A percentile compares a stretch with the other conserved stretches of the same genome.
phyloP scores from a whole-genome alignment of 1,140 invertebrate genomes.

The Philopotamus ludificatus region DNA sequence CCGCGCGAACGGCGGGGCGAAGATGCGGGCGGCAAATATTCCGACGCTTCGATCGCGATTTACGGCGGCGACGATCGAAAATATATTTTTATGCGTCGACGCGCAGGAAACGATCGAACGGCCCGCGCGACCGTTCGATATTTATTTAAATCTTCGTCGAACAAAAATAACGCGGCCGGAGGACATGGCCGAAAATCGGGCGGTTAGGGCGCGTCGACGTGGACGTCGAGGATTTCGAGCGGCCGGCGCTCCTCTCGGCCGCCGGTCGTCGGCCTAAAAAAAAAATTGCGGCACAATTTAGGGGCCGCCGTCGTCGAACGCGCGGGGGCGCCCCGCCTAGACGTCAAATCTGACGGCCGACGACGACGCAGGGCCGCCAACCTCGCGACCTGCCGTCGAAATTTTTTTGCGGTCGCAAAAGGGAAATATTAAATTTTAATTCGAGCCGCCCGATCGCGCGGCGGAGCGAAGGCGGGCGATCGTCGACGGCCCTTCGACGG shows the following conservation, averaged over 20 bases:
- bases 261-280: background rate
- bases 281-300: background rate
- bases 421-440: too few relatives aligned
- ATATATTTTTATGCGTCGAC: background rate
- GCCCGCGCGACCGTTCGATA: background rate
- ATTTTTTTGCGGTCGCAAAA: too few relatives aligned
- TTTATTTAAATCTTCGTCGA: background rate
- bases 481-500: too few relatives aligned
- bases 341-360: background rate
- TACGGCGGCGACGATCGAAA: background rate
- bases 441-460: too few relatives aligned
- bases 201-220: background rate
- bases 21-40: constrained; percentile 1
- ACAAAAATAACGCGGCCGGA: background rate
- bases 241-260: background rate
- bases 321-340: background rate
- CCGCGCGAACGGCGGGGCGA: background rate
- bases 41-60: constrained; percentile 6
- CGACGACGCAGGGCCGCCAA: background rate
- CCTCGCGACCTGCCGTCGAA: too few relatives aligned
- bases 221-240: background rate
- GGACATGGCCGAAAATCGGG: too few relatives aligned
- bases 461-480: too few relatives aligned
- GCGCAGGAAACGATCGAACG: background rate
- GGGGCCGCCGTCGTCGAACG: background rate